These are phyloP conservation scores for Alentia gelatinosa DNA, from an alignment of 2,888 invertebrate species.

Conservation along the genomic window DNA sequence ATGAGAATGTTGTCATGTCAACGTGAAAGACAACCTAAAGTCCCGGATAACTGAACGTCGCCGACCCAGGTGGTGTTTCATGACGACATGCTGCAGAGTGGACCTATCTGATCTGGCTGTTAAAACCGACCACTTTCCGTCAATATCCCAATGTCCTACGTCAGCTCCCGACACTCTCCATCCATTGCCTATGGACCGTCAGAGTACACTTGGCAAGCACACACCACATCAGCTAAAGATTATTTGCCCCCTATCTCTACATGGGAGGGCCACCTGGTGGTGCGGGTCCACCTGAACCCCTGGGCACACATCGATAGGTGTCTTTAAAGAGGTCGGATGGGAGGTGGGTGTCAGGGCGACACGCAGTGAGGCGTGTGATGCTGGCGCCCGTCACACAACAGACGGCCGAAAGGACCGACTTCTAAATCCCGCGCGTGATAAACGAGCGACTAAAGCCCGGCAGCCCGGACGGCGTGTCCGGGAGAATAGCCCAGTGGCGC, in stretches of 20 bases:
- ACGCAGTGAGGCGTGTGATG: not conserved
- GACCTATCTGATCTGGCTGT: not conserved
- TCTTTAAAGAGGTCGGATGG: not conserved
- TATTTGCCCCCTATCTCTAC: not conserved
- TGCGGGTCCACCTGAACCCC: not conserved
- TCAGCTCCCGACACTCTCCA: not conserved
- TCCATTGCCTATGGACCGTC: not conserved
- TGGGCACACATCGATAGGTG: not conserved
- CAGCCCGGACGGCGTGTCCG: too few relatives aligned
- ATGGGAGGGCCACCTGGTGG: not conserved
- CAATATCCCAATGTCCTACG: not conserved
- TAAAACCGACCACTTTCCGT: not conserved
- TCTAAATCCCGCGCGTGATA: not conserved
- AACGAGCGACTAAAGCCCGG: not conserved
- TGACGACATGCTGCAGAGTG: not conserved
- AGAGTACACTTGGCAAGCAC: not conserved
- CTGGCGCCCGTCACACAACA: not conserved
- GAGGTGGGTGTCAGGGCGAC: not conserved
- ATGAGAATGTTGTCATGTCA: too few relatives aligned
- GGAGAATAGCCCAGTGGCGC: too few relatives aligned
- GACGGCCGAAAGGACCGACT: not conserved
- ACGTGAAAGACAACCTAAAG: too few relatives aligned
- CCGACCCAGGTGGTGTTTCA: not conserved
- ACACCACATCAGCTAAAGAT: not conserved
- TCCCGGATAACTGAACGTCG: too few relatives aligned